Evolutionary conservation across 2,113 vertebrate species (phyloP), one percentile per base, ranked within the genome.

Genomic region (Anseranas semipalmata): DNA sequence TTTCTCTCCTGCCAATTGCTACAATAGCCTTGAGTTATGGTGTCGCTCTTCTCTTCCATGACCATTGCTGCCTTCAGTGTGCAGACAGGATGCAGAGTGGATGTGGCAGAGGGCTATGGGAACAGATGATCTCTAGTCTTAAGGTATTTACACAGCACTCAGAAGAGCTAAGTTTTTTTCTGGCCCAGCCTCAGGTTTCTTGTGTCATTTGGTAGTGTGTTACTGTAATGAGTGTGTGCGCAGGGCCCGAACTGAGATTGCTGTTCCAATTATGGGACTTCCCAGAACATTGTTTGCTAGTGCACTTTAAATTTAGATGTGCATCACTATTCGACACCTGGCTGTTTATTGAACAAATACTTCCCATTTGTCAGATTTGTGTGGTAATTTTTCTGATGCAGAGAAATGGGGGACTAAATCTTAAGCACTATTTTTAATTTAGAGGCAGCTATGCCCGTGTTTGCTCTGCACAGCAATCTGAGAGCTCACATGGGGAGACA

Each of bases 191-290:
- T 78, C 8, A 9, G 20, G 35, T 74, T 79, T 63, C 72, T 33
- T 6, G 32, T 25, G 58, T 10, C 32, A 2, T 28, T 70, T 46
- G 48, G 27, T 33, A 10, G 12, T 0, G 0, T 0, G 0, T 76
- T 71, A 10, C 35, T 21, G 18, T 19, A 24, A 33, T 2, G 19
- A 33, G 50, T 5, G 35, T 37, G 1, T 39, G 35, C n/a, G 9
- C 32, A 1, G 21, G 35, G 15, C 55, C 80, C 72, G 65, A 67
- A 10, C 86, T 3, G 66, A 92, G 52, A 43, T 86, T 43, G 32
- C 68, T 10, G 2, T 39, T 84, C 91, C 84, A 60, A 9, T 92
- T 72, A n/a, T 0, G 1, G 48, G 39, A 28, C 76, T 84, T 85
- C 1, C 1, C 53, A 7, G 60, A 19, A 48, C 35, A 6, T 58